Evolutionary conservation across 1,140 invertebrate genomes (phyloP).

Genomic region (Macrocentrus cingulum): DNA sequence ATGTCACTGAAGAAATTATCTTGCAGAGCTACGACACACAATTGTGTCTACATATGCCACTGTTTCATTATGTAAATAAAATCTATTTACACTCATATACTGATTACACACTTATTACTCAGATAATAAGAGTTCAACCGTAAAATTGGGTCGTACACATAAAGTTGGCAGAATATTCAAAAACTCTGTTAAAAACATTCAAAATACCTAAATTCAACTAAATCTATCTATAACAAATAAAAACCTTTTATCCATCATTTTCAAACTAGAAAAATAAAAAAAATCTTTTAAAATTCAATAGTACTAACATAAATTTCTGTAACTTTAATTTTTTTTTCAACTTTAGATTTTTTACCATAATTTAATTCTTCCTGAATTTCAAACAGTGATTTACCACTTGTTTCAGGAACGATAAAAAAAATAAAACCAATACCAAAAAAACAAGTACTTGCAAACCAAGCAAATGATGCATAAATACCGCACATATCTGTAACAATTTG

Average conservation of each 20-base stretch:
- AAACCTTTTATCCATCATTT: conserved; percentile 15
- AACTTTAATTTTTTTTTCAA: neutral
- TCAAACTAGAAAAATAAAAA: conserved; percentile 1
- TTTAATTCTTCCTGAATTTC: conserved; percentile 64
- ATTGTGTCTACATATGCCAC: too few species aligned
- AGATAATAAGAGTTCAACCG: too few species aligned
- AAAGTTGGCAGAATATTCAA: too few species aligned
- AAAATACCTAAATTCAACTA: too few species aligned
- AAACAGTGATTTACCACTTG: conserved; percentile 69
- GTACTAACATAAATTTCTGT: conserved; percentile 10
- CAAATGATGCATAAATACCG: conserved; percentile 62
- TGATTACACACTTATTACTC: too few species aligned
- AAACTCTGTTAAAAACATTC: too few species aligned
- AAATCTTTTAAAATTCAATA: conserved; percentile 14
- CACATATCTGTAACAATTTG: conserved; percentile 59
- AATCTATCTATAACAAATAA: neutral
- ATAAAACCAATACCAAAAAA: conserved; percentile 63
- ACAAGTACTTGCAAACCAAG: conserved; percentile 61
- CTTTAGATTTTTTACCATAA: conserved; percentile 31
- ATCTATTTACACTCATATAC: too few species aligned
- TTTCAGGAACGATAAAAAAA: conserved; percentile 70
- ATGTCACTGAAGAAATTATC: too few species aligned
- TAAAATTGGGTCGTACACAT: too few species aligned
- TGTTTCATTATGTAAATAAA: too few species aligned
- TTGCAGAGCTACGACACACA: too few species aligned